Evolutionary conservation across 2,888 invertebrate species (phyloP).

Genomic region (Cacoxenus indagator): DNA sequence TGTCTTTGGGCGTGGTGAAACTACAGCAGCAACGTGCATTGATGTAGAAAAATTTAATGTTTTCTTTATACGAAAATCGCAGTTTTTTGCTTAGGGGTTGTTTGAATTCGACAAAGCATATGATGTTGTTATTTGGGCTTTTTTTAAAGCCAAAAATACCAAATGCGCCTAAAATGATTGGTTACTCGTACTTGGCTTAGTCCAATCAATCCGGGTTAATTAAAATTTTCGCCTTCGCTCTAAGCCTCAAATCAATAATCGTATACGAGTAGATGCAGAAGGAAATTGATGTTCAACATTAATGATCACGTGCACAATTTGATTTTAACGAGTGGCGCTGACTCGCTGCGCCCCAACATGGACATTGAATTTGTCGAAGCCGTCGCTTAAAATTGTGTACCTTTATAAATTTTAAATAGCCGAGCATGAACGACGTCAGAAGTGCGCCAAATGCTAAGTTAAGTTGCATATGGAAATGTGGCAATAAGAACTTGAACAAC

Average conservation of each 20-base stretch:
- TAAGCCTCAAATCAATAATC: neutral
- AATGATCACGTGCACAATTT: neutral
- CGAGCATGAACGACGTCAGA: slow-evolving; percentile 1
- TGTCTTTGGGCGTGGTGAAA: slow-evolving; percentile 12
- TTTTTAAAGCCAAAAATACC: neutral
- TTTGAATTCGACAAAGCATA: neutral
- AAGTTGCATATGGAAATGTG: neutral
- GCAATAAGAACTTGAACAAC: slow-evolving; percentile 13
- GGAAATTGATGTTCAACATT: neutral
- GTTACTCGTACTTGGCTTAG: neutral
- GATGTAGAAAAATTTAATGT: neutral
- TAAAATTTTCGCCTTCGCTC: neutral
- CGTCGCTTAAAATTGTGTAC: slow-evolving; percentile 34
- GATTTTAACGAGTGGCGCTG: neutral
- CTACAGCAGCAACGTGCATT: neutral
- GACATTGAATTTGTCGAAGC: slow-evolving; percentile 33
- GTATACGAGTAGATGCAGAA: neutral
- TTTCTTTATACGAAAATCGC: neutral
- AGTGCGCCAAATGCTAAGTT: slow-evolving; percentile 10
- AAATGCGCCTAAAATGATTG: slow-evolving; percentile 16
- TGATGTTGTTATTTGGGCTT: slow-evolving; percentile 3
- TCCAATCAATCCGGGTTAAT: too few species aligned
- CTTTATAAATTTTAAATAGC: slow-evolving; percentile 14
- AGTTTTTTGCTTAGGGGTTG: slow-evolving; percentile 12
- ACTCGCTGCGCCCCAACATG: neutral